Evolutionary conservation across 2,797 vertebrate species (phyloP).

Genomic region (Okamejei kenojei): DNA sequence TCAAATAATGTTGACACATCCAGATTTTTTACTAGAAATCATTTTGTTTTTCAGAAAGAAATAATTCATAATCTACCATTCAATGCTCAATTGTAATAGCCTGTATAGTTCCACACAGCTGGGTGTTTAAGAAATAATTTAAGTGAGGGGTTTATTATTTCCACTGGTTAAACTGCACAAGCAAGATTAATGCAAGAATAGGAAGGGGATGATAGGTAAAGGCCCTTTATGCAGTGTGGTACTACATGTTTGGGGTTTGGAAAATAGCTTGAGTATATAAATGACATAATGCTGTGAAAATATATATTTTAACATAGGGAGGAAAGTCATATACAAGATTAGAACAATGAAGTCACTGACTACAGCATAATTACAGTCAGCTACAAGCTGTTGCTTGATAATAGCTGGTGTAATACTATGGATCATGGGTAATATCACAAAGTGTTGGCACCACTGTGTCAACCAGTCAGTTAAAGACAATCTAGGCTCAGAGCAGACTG

Average conservation of each 20-base stretch:
- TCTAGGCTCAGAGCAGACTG: no score
- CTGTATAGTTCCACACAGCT: neutral
- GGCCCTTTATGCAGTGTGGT: neutral
- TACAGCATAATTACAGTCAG: neutral
- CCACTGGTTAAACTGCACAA: neutral
- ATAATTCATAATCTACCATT: neutral
- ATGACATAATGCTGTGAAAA: neutral
- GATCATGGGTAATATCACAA: neutral
- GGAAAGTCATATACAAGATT: neutral
- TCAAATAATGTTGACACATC: neutral
- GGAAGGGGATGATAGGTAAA: neutral
- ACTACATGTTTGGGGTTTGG: no score
- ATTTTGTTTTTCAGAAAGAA: neutral
- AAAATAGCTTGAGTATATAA: neutral
- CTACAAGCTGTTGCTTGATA: neutral
- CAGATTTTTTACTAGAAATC: neutral
- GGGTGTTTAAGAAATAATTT: neutral
- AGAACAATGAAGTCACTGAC: neutral
- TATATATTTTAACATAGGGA: neutral
- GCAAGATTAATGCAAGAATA: neutral
- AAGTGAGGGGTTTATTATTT: neutral
- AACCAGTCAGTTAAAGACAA: neutral
- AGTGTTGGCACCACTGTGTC: neutral
- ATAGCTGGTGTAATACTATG: neutral
- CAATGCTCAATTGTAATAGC: neutral